Evolutionary conservation across 2,113 vertebrate genomes (phyloP).

Genomic region (Kryptolebias marmoratus): DNA sequence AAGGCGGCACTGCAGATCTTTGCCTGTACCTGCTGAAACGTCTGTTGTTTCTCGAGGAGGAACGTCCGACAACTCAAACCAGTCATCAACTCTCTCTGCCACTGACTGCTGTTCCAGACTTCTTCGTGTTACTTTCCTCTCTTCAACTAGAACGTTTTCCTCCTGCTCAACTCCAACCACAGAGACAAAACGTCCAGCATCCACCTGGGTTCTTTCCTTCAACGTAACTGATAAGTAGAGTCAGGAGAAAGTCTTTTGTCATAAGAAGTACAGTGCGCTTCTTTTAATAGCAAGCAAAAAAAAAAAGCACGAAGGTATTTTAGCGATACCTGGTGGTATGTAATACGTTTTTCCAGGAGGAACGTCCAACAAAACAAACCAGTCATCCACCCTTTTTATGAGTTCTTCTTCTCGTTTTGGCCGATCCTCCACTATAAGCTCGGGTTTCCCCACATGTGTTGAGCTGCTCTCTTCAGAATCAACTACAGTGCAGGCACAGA

Average conservation of each 20-base stretch:
- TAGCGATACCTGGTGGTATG: conserved; percentile 54
- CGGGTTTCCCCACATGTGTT: conserved; percentile 12
- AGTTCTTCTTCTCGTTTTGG: conserved; percentile 12
- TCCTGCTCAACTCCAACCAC: conserved; percentile 8
- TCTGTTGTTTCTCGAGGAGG: conserved; percentile 40
- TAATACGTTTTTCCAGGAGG: conserved; percentile 41
- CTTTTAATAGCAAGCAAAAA: background rate
- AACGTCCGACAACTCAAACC: conserved; percentile 58
- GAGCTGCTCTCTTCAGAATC: conserved; percentile 13
- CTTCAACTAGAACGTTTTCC: conserved; percentile 35
- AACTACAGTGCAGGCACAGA: conserved; percentile 41
- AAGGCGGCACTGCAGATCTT: background rate
- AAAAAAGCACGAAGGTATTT: background rate
- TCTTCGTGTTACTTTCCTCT: conserved; percentile 30
- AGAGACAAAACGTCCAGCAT: conserved; percentile 13
- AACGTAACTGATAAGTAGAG: conserved; percentile 31
- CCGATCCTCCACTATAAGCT: conserved; percentile 22
- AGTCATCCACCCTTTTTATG: conserved; percentile 58
- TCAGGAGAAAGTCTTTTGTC: conserved; percentile 14
- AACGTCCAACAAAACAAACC: conserved; percentile 64
- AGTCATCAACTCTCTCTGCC: conserved; percentile 39
- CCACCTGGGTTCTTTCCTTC: background rate
- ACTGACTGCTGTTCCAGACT: conserved; percentile 2
- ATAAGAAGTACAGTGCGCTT: background rate
- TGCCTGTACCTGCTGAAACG: conserved; percentile 55